Conservation (phyloP, 2,888 invertebrate species). For the Pseudanteris insignis region DNA sequence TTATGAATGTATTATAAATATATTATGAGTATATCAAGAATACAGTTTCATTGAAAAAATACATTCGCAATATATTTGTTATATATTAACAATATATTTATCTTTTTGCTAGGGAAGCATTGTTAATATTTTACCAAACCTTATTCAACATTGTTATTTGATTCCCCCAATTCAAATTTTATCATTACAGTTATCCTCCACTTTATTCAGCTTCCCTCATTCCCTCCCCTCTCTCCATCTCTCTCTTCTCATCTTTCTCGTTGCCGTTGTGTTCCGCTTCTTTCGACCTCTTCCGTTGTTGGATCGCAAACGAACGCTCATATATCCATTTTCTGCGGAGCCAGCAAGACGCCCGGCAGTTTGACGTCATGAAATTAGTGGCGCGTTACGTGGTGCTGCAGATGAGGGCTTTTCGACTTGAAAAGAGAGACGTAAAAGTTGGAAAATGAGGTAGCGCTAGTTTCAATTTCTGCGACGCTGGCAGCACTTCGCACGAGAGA, state of each 20-base stretch:
- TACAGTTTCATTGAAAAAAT: too few species aligned
- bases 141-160: too few species aligned
- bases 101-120: too few species aligned
- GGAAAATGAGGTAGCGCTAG: constrained; percentile 30
- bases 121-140: too few species aligned
- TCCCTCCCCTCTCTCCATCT: neutral
- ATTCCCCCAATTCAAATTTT: too few species aligned
- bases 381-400: constrained; percentile 24
- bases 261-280: too few species aligned
- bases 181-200: too few species aligned
- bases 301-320: constrained; percentile 19
- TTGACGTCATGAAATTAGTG: constrained; percentile 41
- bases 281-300: too few species aligned
- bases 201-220: neutral
- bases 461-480: constrained; percentile 39
- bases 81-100: too few species aligned
- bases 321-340: constrained; percentile 34
- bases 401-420: constrained; percentile 21
- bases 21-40: too few species aligned
- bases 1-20: too few species aligned
- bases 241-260: constrained; percentile 2
- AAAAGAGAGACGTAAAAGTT: constrained; percentile 39
- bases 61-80: too few species aligned
- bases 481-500: constrained; percentile 34
- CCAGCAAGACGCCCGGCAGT: constrained; percentile 31